phyloP scores from a whole-genome alignment of 2,113 vertebrate species.

The Phrynocephalus versicolor region DNA sequence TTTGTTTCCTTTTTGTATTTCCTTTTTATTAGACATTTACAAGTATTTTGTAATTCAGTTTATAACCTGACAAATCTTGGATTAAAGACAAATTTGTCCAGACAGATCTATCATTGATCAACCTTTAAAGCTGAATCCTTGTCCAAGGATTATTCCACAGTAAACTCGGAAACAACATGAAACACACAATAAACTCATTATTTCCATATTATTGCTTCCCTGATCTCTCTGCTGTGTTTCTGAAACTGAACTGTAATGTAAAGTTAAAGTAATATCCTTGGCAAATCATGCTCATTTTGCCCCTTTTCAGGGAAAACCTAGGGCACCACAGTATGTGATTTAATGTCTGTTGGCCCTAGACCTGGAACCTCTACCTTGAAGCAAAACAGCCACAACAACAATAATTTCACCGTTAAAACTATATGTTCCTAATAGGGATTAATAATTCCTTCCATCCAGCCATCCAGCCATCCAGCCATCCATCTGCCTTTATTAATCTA shows the following conservation, averaged over 20 bases:
- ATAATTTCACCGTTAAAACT: too few species aligned
- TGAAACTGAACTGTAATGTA: background rate
- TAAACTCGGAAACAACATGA: too few species aligned
- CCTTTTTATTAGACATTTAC: background rate
- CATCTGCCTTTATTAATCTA: background rate
- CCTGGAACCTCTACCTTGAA: background rate
- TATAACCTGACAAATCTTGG: background rate
- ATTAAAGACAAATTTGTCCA: background rate
- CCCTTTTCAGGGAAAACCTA: background rate
- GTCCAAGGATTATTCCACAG: background rate
- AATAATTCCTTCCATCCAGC: too few species aligned
- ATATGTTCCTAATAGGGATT: too few species aligned
- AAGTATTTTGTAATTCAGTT: background rate
- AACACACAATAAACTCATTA: too few species aligned
- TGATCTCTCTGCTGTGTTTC: too few species aligned
- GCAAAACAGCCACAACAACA: background rate
- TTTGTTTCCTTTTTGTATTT: background rate
- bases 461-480: too few species aligned
- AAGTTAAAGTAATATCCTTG: too few species aligned
- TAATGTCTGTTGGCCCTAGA: background rate
- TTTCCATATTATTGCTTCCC: too few species aligned
- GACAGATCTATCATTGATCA: too few species aligned
- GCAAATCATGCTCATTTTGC: background rate
- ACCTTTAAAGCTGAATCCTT: background rate
- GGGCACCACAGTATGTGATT: background rate